phyloP scores from a whole-genome alignment of 2,797 vertebrate species.

The Ataeniobius toweri region DNA sequence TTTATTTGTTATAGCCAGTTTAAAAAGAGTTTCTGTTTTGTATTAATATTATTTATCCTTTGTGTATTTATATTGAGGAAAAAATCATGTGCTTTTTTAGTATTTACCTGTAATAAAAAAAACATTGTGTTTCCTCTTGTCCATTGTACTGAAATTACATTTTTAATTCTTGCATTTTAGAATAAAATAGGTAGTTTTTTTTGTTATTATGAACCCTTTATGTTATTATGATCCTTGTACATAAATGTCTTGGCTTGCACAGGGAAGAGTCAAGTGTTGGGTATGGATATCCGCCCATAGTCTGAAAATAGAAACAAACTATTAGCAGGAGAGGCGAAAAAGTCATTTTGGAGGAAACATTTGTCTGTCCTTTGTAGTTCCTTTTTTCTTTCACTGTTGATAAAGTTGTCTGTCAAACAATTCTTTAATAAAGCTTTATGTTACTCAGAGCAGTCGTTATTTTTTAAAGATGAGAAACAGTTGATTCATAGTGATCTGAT shows the following conservation, averaged over 20 bases:
- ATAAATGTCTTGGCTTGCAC: constrained; percentile 95
- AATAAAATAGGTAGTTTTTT: constrained; percentile 86
- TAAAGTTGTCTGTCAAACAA: constrained; percentile 94
- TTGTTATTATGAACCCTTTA: constrained; percentile 64
- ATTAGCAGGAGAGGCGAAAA: constrained; percentile 76
- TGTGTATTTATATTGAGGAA: constrained; percentile 96
- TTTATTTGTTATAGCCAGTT: constrained; percentile 99
- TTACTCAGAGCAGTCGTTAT: constrained; percentile 86
- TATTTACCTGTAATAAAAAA: constrained; percentile 91
- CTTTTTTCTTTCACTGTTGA: constrained; percentile 86
- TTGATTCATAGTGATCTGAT: neutral
- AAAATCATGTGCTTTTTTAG: constrained; percentile 95
- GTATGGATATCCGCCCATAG: constrained; percentile 84
- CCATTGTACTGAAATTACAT: constrained; percentile 89
- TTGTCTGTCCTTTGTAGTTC: constrained; percentile 94
- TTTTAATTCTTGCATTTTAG: constrained; percentile 98
- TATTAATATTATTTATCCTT: constrained; percentile 95
- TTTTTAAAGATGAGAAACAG: constrained; percentile 40
- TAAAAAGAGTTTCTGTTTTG: constrained; percentile 90
- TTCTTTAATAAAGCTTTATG: constrained; percentile 99
- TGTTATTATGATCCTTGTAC: constrained; percentile 86
- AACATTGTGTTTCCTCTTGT: constrained; percentile 91
- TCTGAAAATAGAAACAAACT: constrained; percentile 88
- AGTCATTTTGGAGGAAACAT: constrained; percentile 82
- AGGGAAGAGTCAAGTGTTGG: constrained; percentile 85